phyloP scores from a whole-genome alignment of 2,113 vertebrate species.

The Galeopterus variegatus region DNA sequence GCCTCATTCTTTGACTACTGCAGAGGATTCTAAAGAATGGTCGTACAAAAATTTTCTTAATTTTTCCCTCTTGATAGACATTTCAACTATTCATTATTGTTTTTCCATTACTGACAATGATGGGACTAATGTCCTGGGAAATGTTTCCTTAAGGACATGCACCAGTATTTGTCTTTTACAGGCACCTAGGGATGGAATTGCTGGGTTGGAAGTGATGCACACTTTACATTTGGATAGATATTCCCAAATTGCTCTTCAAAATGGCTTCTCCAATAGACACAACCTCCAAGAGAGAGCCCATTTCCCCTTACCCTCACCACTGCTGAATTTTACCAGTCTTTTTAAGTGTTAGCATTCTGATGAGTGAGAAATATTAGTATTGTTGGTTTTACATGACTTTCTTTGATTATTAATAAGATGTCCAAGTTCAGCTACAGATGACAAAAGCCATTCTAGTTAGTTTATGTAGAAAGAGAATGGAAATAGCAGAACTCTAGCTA shows the following conservation, averaged over 20 bases:
- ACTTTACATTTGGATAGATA: not conserved
- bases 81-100: not conserved
- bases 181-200: not conserved
- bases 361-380: not conserved
- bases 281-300: not conserved
- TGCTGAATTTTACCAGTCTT: not conserved
- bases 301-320: not conserved
- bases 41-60: conserved; percentile 1
- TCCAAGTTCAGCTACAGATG: conserved; percentile 2
- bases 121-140: not conserved
- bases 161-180: conserved; percentile 17
- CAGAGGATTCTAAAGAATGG: not conserved
- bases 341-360: conserved; percentile 31
- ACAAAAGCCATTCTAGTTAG: not conserved
- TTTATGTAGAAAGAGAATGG: not conserved
- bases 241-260: not conserved
- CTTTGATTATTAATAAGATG: conserved; percentile 21
- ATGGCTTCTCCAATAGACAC: not conserved
- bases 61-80: not conserved
- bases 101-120: conserved; percentile 38
- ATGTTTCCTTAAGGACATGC: not conserved
- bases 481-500: not conserved
- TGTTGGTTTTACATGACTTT: not conserved
- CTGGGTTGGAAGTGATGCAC: not conserved
- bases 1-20: not conserved